Conservation (phyloP, 2,113 vertebrate species). For the Brachionichthys hirsutus region DNA sequence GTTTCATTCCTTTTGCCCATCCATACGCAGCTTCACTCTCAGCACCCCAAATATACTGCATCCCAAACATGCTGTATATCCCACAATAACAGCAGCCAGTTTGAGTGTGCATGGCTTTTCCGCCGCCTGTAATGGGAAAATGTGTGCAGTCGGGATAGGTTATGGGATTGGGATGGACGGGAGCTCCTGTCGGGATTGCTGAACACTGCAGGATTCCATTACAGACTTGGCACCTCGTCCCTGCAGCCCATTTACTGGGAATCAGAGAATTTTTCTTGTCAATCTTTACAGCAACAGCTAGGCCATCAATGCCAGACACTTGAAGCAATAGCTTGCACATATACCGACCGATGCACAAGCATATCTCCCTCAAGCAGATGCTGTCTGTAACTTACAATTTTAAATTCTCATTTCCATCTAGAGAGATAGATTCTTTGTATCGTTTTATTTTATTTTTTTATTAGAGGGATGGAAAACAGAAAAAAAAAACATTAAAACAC, state of each 20-base stretch:
- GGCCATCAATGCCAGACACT: slow-evolving; percentile 69
- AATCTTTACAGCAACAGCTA: slow-evolving; percentile 72
- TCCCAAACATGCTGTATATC: slow-evolving; percentile 60
- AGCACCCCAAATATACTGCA: slow-evolving; percentile 50
- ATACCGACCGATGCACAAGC: slow-evolving; percentile 60
- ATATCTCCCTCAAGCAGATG: slow-evolving; percentile 76
- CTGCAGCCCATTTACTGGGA: slow-evolving; percentile 77
- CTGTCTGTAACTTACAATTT: slow-evolving; percentile 67
- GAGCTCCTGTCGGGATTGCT: slow-evolving; percentile 72
- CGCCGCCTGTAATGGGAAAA: slow-evolving; percentile 76
- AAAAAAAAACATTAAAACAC: slow-evolving; percentile 11
- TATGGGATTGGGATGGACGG: slow-evolving; percentile 74
- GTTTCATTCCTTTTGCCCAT: slow-evolving; percentile 61
- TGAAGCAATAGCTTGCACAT: slow-evolving; percentile 68
- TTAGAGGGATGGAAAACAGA: slow-evolving; percentile 38
- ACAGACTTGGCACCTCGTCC: slow-evolving; percentile 71
- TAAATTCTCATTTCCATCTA: slow-evolving; percentile 71
- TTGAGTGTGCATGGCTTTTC: slow-evolving; percentile 65
- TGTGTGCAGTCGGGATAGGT: slow-evolving; percentile 75
- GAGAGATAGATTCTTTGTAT: slow-evolving; percentile 52
- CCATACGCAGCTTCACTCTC: slow-evolving; percentile 61
- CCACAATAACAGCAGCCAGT: slow-evolving; percentile 61
- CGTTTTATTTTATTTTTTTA: slow-evolving; percentile 40
- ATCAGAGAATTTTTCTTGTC: slow-evolving; percentile 77
- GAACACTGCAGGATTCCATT: slow-evolving; percentile 80